phyloP scores from a whole-genome alignment of 2,113 vertebrate species.

The Tauraco erythrolophus region DNA sequence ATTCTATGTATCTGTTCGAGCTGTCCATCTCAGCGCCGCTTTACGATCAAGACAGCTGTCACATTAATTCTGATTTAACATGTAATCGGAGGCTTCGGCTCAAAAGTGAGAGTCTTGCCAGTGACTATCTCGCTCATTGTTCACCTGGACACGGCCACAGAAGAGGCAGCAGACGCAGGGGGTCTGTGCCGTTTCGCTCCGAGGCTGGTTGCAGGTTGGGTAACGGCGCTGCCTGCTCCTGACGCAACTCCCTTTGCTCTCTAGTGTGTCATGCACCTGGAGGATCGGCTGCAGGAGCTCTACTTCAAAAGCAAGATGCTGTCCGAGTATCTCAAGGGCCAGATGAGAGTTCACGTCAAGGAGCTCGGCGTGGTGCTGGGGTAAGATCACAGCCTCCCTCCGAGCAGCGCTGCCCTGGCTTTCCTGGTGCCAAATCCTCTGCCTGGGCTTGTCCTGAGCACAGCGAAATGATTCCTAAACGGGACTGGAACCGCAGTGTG shows the following conservation, averaged over 20 bases:
- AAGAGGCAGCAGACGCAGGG: background rate
- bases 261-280: slow-evolving; percentile 98
- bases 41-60: background rate
- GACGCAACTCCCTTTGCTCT: background rate
- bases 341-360: slow-evolving; percentile 97
- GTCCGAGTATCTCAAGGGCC: slow-evolving; percentile 95
- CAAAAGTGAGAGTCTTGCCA: background rate
- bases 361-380: slow-evolving; percentile 94
- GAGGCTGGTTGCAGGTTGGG: background rate
- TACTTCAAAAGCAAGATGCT: slow-evolving; percentile 99
- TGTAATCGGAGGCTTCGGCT: background rate
- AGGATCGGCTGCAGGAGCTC: slow-evolving; percentile 95
- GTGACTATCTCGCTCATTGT: background rate
- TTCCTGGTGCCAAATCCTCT: background rate
- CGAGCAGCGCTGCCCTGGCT: background rate
- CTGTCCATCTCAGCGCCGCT: background rate
- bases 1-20: too few relatives aligned
- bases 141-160: background rate
- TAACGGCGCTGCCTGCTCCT: background rate
- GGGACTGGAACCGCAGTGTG: background rate
- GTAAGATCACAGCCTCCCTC: slow-evolving; percentile 74
- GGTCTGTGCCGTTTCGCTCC: background rate
- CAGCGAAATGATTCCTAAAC: background rate
- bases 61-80: background rate
- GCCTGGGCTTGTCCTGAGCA: background rate